These are phyloP conservation scores for Leptopilina drosophilae DNA, from an alignment of 2,888 invertebrate genomes.

Conservation along the genomic window DNA sequence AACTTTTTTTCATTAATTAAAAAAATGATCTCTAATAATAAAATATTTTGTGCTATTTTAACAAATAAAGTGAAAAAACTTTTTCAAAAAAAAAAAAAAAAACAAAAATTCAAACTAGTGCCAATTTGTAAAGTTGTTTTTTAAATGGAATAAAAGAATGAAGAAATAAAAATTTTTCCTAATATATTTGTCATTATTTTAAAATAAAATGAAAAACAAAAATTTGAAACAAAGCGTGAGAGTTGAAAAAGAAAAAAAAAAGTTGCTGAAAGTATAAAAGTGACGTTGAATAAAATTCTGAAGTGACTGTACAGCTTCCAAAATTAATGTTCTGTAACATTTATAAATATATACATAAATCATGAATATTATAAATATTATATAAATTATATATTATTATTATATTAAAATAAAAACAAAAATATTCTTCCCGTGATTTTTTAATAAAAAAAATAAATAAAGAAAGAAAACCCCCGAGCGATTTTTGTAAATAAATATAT, in stretches of 20 bases:
- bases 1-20: no score
- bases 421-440: slow-evolving; percentile 1
- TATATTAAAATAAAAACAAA: background rate
- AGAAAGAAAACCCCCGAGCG: background rate
- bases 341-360: background rate
- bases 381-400: background rate
- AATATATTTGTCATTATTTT: no score
- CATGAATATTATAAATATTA: background rate
- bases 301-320: no score
- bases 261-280: no score
- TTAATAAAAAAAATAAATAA: background rate
- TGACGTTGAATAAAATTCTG: no score
- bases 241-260: background rate
- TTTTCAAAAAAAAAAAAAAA: background rate
- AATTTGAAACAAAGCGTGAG: background rate
- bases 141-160: background rate
- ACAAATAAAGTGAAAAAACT: no score
- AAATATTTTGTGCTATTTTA: no score
- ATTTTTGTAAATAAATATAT: slow-evolving; percentile 36
- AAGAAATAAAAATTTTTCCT: background rate
- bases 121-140: slow-evolving; percentile 20
- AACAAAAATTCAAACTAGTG: slow-evolving; percentile 1
- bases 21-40: no score
- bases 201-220: background rate
- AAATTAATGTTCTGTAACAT: no score